These are phyloP conservation scores for Telmatochromis sp. DNA, from an alignment of 2,113 vertebrate genomes.

Conservation along the genomic window DNA sequence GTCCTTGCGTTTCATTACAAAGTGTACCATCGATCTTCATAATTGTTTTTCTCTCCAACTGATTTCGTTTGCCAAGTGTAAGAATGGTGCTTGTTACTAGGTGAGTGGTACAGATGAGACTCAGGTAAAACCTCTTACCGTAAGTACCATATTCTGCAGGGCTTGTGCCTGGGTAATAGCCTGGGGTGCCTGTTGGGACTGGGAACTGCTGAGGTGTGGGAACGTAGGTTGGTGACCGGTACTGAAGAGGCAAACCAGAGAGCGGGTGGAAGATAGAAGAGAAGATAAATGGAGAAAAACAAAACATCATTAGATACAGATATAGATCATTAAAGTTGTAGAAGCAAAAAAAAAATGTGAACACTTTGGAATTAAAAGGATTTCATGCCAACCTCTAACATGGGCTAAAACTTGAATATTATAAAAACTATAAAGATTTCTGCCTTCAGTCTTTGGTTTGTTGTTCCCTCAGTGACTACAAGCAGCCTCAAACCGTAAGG, in stretches of 20 bases:
- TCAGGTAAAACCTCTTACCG: conserved; percentile 72
- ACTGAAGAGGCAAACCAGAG: conserved; percentile 59
- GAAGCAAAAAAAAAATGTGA: not conserved
- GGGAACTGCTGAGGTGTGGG: conserved; percentile 90
- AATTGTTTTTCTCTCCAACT: not conserved
- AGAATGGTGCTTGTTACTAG: not conserved
- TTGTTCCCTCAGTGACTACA: not conserved
- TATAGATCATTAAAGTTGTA: not conserved
- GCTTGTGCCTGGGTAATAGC: conserved; percentile 90
- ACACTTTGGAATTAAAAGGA: not conserved
- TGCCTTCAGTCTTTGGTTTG: not conserved
- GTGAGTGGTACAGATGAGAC: conserved; percentile 20
- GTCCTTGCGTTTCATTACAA: not conserved
- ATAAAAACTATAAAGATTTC: not conserved
- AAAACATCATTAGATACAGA: not conserved
- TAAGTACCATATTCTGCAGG: conserved; percentile 91
- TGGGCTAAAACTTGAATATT: not conserved
- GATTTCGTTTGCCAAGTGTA: not conserved
- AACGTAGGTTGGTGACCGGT: conserved; percentile 84
- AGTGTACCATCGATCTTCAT: not conserved
- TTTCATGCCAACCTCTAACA: not conserved
- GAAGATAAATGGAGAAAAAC: not conserved
- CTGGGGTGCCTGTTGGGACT: conserved; percentile 82
- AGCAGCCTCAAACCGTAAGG: not conserved
- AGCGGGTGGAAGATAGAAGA: not conserved